Evolutionary conservation across 2,113 vertebrate species (phyloP).

Genomic region (Lycaon pictus): DNA sequence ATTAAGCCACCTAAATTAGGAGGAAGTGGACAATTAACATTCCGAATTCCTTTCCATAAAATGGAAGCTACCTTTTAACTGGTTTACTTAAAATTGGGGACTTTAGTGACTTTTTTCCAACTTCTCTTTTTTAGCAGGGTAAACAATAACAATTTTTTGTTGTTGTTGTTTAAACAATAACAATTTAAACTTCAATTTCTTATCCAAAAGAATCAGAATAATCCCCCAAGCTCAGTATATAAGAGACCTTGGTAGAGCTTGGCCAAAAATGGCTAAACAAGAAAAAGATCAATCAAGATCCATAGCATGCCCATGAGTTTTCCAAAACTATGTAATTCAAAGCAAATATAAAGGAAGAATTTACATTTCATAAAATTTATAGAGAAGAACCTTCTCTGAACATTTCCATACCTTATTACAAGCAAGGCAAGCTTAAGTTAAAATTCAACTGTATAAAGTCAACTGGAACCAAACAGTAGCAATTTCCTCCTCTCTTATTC

Average conservation of each 20-base stretch:
- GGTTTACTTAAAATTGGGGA: slow-evolving; percentile 11
- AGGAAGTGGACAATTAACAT: slow-evolving; percentile 19
- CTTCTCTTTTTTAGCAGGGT: background rate
- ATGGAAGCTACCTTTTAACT: background rate
- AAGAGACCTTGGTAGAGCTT: background rate
- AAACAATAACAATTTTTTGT: slow-evolving; percentile 38
- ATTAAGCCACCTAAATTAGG: background rate
- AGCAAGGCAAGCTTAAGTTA: slow-evolving; percentile 13
- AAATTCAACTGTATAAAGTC: background rate
- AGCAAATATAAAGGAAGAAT: slow-evolving; percentile 56
- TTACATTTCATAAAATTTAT: slow-evolving; percentile 30
- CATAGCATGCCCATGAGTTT: slow-evolving; percentile 7
- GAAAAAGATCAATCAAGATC: slow-evolving; percentile 45
- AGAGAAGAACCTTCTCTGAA: background rate
- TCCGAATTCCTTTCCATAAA: slow-evolving; percentile 43
- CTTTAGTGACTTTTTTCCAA: background rate
- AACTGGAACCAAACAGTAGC: background rate
- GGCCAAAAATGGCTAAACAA: slow-evolving; percentile 56
- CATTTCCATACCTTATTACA: slow-evolving; percentile 50
- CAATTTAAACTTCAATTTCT: slow-evolving; percentile 50
- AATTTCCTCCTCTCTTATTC: slow-evolving; percentile 36
- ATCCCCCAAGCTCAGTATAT: background rate
- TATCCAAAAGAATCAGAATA: slow-evolving; percentile 32
- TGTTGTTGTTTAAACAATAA: slow-evolving; percentile 20
- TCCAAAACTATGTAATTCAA: slow-evolving; percentile 42